Base-by-base conservation (phyloP, 2,888 invertebrate species). In the Melieria crassipennis region DNA sequence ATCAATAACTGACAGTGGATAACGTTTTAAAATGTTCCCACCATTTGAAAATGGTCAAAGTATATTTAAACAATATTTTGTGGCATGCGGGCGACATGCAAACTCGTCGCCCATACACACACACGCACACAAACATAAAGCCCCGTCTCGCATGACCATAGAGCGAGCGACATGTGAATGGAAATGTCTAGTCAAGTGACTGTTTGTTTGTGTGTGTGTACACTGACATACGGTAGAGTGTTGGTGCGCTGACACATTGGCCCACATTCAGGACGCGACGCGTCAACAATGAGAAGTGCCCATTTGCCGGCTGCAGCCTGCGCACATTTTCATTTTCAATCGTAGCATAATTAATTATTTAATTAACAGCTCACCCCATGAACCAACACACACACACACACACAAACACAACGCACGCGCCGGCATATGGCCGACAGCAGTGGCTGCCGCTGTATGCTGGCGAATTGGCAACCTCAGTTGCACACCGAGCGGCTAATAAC, bases 281-380 rank as follows among this genome's bases (percentile, higher is more conserved):
- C 13, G 52, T 52, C 13, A 52, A 52, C 60, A 42, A 10, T 3
- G n/a, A 42, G 4, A 43, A 30, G 7, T 60, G 60, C 43, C 30
- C 30, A 43, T 43, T 46, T 62, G 62, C 47, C 62, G 47, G 6
- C 13, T 6, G 4, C 48, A 7, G 13, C 46, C n/a, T 10, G 30
- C 30, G 30, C 30, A 30, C 16, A 57, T 13, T 57, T 57, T 57
- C 57, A 57, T 70, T 72, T 77, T 75, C 76, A 77, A 80, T 80
- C 81, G 78, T 78, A 81, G 81, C 81, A 80, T 78, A 77, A 79
- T 82, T 80, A 82, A 81, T 82, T 82, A 81, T 80, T 82, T 82
- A 81, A 81, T 81, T 82, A 82, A 74, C 78, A 79, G 77, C 77
- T 75, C 30, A 2, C 30, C 30, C 30, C 30, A 30, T 30, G 30